Percentiles rank a stretch among this genome's conserved stretches.
These are phyloP conservation scores for Ormyrus thymus DNA, from an alignment of 2,888 invertebrate species.

Conservation along the genomic window DNA sequence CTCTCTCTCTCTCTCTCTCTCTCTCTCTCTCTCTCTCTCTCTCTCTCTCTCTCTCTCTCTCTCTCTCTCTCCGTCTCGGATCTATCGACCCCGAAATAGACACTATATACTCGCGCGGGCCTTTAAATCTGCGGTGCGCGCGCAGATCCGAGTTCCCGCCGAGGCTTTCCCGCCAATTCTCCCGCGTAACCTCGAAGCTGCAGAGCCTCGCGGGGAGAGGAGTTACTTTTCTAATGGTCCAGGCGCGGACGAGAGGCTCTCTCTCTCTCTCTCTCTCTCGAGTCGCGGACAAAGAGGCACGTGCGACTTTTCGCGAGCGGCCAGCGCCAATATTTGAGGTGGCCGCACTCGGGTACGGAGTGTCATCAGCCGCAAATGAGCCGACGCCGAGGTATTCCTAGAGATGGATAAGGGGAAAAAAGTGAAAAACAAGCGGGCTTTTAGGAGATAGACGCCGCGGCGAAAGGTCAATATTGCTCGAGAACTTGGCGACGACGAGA, in stretches of 20 bases:
- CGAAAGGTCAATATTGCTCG: background rate
- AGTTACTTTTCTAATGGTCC: constrained; percentile 30
- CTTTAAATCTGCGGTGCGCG: background rate
- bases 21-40: too few species aligned
- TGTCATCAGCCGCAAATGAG: constrained; percentile 17
- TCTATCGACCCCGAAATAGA: too few species aligned
- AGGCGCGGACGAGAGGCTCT: background rate
- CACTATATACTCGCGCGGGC: too few species aligned
- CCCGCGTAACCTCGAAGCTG: too few species aligned
- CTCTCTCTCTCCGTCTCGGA: too few species aligned
- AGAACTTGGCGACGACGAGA: background rate
- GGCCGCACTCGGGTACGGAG: background rate
- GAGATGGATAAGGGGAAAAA: too few species aligned
- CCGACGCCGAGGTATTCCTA: background rate
- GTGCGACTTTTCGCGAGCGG: constrained; percentile 48
- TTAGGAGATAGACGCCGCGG: too few species aligned
- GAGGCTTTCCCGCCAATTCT: background rate
- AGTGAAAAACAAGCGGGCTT: too few species aligned
- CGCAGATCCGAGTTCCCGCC: background rate
- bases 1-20: too few species aligned
- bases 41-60: too few species aligned
- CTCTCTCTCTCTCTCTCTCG: constrained; percentile 1
- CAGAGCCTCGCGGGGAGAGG: too few species aligned
- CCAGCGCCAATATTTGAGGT: constrained; percentile 35
- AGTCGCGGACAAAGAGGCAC: constrained; percentile 18